Conservation (phyloP, 2,797 vertebrate genomes). For the Paguma larvata region DNA sequence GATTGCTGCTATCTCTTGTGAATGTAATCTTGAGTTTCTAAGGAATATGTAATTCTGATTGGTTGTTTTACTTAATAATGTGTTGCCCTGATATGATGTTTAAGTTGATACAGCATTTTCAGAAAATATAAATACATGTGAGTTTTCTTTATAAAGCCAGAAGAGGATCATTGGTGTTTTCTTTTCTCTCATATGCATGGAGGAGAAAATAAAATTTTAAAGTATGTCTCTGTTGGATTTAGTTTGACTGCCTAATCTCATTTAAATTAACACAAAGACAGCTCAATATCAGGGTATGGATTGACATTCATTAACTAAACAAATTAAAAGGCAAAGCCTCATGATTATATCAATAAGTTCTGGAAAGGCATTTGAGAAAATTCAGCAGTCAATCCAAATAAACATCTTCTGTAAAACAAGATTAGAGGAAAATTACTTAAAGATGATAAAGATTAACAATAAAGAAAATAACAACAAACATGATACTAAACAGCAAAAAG, state of each 20-base stretch:
- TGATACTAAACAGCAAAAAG: background rate
- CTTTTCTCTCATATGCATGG: background rate
- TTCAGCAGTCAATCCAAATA: background rate
- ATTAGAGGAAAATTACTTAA: conserved; percentile 21
- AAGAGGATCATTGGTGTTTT: background rate
- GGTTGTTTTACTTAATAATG: conserved; percentile 18
- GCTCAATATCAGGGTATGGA: background rate
- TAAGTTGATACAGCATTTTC: conserved; percentile 16
- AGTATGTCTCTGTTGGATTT: background rate
- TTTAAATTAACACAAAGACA: conserved; percentile 26
- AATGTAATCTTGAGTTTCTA: conserved; percentile 37
- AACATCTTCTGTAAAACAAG: background rate
- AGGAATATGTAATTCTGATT: background rate
- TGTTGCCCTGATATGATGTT: background rate
- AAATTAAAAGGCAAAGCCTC: conserved; percentile 40
- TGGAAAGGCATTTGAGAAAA: conserved; percentile 32
- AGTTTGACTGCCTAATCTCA: background rate
- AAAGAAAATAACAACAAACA: conserved; percentile 11
- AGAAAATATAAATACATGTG: background rate
- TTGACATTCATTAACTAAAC: conserved; percentile 16
- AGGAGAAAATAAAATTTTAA: conserved; percentile 38
- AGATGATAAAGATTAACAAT: conserved; percentile 4
- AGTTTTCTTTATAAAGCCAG: background rate
- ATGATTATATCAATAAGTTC: background rate
- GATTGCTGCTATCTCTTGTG: background rate